Percentiles rank a stretch among this genome's conserved stretches.
These are phyloP conservation scores for Mormyrops boulengeri DNA, from an alignment of 2,797 vertebrate genomes.

Conservation along the genomic window DNA sequence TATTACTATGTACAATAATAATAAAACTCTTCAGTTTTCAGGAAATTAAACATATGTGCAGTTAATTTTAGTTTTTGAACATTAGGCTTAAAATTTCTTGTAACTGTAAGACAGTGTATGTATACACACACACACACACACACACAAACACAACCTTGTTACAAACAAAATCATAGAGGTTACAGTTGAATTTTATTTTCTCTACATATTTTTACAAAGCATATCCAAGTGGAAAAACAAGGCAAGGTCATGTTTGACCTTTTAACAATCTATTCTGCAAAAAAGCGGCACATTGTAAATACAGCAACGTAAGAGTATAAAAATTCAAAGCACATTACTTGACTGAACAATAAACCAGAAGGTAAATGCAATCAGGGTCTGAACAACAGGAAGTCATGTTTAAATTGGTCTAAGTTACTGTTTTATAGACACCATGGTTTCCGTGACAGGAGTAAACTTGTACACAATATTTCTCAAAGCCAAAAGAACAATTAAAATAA, in stretches of 20 bases:
- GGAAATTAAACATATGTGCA: not conserved
- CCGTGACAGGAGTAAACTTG: not conserved
- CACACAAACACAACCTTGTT: not conserved
- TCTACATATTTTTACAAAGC: not conserved
- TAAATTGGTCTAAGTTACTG: not conserved
- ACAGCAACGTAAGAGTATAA: not conserved
- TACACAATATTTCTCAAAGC: not conserved
- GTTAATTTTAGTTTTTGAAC: not conserved
- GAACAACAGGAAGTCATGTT: not conserved
- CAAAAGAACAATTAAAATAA: not conserved
- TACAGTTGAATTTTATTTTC: conserved; percentile 1
- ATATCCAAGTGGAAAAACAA: not conserved
- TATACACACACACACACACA: not conserved
- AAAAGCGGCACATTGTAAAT: not conserved
- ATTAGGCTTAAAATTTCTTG: not conserved
- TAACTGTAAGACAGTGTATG: not conserved
- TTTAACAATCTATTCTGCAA: not conserved
- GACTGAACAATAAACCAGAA: not conserved
- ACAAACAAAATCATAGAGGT: not conserved
- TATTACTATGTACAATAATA: not conserved
- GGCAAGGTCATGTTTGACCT: not conserved
- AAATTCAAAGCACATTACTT: not conserved
- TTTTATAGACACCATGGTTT: not conserved
- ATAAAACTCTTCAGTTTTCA: not conserved
- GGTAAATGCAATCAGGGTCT: not conserved